phyloP scores from a whole-genome alignment of 2,888 invertebrate species.

The Cephus pygmeus region DNA sequence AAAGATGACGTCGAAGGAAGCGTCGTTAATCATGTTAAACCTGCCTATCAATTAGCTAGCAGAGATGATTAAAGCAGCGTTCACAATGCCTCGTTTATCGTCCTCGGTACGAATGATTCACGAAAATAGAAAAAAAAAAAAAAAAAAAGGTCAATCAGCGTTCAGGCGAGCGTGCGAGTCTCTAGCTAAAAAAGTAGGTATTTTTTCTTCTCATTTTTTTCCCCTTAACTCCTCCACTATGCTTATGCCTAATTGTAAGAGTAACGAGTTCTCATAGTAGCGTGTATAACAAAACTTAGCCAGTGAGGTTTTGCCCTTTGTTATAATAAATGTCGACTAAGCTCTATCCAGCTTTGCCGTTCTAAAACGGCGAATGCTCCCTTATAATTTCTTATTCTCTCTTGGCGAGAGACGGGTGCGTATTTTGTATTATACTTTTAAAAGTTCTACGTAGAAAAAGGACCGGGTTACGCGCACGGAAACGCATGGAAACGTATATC shows the following conservation, averaged over 20 bases:
- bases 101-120: neutral
- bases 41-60: neutral
- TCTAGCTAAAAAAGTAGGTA: neutral
- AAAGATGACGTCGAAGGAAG: neutral
- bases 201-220: constrained; percentile 6
- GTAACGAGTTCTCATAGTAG: neutral
- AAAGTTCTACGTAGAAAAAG: neutral
- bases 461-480: constrained; percentile 1
- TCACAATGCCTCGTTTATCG: neutral
- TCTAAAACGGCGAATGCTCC: neutral
- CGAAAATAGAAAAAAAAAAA: neutral
- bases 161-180: neutral
- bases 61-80: neutral
- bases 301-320: neutral
- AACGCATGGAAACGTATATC: constrained; percentile 1
- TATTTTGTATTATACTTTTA: neutral
- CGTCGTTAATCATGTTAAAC: neutral
- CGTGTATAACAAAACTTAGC: neutral
- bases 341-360: neutral
- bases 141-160: neutral
- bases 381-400: neutral
- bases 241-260: neutral
- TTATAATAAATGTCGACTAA: neutral
- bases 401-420: neutral
- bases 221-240: constrained; percentile 2